Evolutionary conservation across 2,888 invertebrate genomes (phyloP).

Genomic region (Drosophila nr. medialis): DNA sequence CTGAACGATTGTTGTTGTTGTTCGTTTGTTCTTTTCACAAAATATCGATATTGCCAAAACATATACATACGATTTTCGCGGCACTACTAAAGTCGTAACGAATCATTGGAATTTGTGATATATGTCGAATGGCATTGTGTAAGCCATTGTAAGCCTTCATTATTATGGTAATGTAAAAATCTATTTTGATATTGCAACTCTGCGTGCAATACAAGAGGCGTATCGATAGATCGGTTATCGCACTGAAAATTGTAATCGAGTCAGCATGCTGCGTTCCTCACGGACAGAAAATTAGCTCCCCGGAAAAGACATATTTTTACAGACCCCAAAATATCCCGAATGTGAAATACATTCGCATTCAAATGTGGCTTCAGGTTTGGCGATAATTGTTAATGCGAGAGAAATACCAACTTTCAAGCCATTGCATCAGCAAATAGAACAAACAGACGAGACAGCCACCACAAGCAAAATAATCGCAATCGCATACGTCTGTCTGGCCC

Average conservation of each 20-base stretch:
- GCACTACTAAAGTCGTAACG: neutral
- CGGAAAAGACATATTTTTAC: slow-evolving; percentile 36
- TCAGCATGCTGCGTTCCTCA: slow-evolving; percentile 58
- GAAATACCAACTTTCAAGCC: slow-evolving; percentile 16
- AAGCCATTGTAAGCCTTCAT: no score
- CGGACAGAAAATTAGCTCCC: slow-evolving; percentile 50
- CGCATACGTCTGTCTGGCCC: slow-evolving; percentile 51
- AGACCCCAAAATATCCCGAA: slow-evolving; percentile 40
- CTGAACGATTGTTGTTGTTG: neutral
- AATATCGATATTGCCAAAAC: neutral
- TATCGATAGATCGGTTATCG: slow-evolving; percentile 43
- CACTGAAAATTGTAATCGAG: slow-evolving; percentile 35
- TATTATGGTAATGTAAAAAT: neutral
- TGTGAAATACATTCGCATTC: slow-evolving; percentile 38
- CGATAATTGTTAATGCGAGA: slow-evolving; percentile 27
- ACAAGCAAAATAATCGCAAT: slow-evolving; percentile 31
- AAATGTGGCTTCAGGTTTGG: slow-evolving; percentile 33
- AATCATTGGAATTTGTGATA: no score
- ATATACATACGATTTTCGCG: neutral
- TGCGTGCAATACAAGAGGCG: slow-evolving; percentile 6
- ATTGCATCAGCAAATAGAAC: slow-evolving; percentile 4
- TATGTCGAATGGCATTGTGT: neutral
- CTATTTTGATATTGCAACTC: slow-evolving; percentile 20
- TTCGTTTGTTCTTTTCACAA: neutral
- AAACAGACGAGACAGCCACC: slow-evolving; percentile 9